Base-by-base conservation (phyloP, 2,797 vertebrate species). In the Pseudotriccus pelzelni region DNA sequence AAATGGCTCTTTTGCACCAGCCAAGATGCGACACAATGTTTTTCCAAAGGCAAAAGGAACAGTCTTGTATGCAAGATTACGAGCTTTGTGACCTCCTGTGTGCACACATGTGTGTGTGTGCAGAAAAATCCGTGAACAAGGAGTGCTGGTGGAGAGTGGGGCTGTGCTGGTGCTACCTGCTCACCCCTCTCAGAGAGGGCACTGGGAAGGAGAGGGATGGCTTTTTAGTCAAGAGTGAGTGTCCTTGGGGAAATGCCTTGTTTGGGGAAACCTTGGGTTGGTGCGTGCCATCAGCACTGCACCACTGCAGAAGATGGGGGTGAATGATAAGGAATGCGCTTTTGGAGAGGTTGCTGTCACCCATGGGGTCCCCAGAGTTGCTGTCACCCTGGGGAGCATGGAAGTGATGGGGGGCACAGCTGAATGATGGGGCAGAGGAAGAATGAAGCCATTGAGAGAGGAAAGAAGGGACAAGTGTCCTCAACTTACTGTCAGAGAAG, bases 91-190 rank as follows among this genome's bases (percentile, higher is more conserved):
- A 18, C 28, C 34, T 84, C 20, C 69, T 24, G 17, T 16, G 55
- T 37, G 64, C 14, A 19, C 15, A 2, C 7, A 3, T 2, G 2
- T 0, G 0, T 27, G 17, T 16, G 9, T 7, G 23, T 18, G 30
- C 6, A 9, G 30, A 55, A 62, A 77, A 90, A 34, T 39, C n/a
- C 62, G 30, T 0, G 2, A 47, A 36, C 52, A 46, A 86, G 44
- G 36, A 59, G 12, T 1, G 8, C 46, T 53, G 36, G 17, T 0
- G 0, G 44, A n/a, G 18, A 77, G 47, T 0, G 1, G 24, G 60
- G n/a, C 37, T 21, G 21, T 18, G 14, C 17, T 0, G 0, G 16
- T 30, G 56, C 41, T 28, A 27, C 49, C 56, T 47, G 49, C 24
- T 3, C 28, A 25, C 5, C 28, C 8, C 13, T 52, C 53, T 34